Base-by-base conservation (phyloP, 2,888 invertebrate species). In the Creontiades dilutus region DNA sequence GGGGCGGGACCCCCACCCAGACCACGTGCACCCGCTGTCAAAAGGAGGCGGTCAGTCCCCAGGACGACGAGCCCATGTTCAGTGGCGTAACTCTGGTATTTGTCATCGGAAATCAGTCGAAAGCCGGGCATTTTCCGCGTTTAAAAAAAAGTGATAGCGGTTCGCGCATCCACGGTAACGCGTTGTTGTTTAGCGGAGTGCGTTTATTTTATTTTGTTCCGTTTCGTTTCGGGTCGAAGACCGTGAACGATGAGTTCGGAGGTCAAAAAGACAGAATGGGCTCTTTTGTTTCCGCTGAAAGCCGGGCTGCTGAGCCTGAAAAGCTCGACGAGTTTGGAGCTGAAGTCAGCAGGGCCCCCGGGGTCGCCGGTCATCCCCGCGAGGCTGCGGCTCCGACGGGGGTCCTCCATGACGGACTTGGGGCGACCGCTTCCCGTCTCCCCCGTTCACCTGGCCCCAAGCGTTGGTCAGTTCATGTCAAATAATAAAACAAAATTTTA, bases 371-470 rank as follows among this genome's bases (percentile, higher is more conserved):
- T 27, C 13, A 27, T 52, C 27, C 89, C 89, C 19, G 48, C 81
- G 46, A 27, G 92, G 14, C 92, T 92, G 81, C 94, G 95, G 81
- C 95, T 96, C 91, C 95, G 96, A 7, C 94, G 96, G 0, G 96
- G 96, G 0, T 96, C 96, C 0, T 96, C 96, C 92, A 94, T 96
- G 93, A 96, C 96, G 2, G 96, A 96, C 92, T 94, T 96, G 92
- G 96, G 96, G 93, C 94, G 95, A 0, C 94, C 94, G 82, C 27
- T 52, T 52, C 28, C 91, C 85, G 88, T 90, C 55, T 96, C 89
- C 19, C 88, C 90, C 0, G 81, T 88, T 19, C 87, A 78, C 19
- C 89, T 90, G 27, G 47, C 88, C 19, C 90, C 90, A 28, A 68
- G 86, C 16, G 76, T 90, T 75, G 90, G 89, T 90, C 81, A 80